Percentiles rank a stretch among this genome's conserved stretches.
phyloP scores from a whole-genome alignment of 2,888 invertebrate species.

The Microctonus hyperodae region DNA sequence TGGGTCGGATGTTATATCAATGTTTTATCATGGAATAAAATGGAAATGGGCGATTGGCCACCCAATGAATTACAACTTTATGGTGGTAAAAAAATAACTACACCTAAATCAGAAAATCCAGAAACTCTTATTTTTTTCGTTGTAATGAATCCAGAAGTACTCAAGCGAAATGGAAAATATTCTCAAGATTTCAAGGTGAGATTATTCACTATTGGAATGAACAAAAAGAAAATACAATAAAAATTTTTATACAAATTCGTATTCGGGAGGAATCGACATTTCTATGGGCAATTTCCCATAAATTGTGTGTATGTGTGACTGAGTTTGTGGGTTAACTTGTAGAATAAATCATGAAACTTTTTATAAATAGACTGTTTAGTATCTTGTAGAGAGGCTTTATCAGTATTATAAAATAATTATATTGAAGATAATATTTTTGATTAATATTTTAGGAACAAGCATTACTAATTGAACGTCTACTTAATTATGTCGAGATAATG shows the following conservation, averaged over 20 bases:
- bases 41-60: conserved; percentile 72
- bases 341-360: no score
- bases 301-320: no score
- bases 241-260: no score
- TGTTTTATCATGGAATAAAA: conserved; percentile 77
- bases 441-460: conserved; percentile 67
- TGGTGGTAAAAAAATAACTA: conserved; percentile 76
- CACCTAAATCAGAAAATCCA: conserved; percentile 67
- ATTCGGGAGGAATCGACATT: no score
- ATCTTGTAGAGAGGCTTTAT: no score
- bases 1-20: conserved; percentile 65
- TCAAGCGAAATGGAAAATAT: conserved; percentile 74
- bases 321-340: no score
- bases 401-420: not conserved
- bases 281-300: no score
- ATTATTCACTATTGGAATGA: not conserved
- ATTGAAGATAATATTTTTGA: not conserved
- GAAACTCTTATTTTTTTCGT: conserved; percentile 75
- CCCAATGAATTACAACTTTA: conserved; percentile 75
- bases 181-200: conserved; percentile 70
- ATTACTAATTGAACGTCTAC: conserved; percentile 72
- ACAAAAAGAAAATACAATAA: not conserved
- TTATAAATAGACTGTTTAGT: no score
- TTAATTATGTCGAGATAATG: conserved; percentile 78
- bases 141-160: conserved; percentile 76